Percentiles rank a stretch among this genome's conserved stretches.
Evolutionary conservation across 2,797 vertebrate species (phyloP).

Genomic region (Moxostoma hubbsi): DNA sequence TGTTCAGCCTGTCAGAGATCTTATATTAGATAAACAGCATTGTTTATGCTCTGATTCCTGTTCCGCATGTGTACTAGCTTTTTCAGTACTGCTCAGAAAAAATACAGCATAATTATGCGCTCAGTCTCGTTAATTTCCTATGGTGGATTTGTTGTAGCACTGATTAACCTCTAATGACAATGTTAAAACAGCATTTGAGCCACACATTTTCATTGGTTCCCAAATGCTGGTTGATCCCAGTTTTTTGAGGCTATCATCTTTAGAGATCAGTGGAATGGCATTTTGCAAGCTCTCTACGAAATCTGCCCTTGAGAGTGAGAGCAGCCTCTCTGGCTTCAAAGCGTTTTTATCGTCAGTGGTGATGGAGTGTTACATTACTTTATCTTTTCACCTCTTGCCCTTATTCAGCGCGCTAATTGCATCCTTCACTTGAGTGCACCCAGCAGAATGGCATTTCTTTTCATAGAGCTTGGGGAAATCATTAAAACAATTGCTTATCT

Average conservation of each 20-base stretch:
- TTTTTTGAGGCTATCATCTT: conserved; percentile 44
- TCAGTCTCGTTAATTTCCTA: not conserved
- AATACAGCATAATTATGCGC: not conserved
- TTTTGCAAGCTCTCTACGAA: conserved; percentile 33
- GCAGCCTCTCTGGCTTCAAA: conserved; percentile 35
- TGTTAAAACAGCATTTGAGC: conserved; percentile 3
- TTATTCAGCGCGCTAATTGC: conserved; percentile 42
- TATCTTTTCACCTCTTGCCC: conserved; percentile 34
- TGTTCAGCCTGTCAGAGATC: conserved; percentile 25
- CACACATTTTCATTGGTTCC: conserved; percentile 33
- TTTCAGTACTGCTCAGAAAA: not conserved
- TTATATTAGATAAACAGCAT: conserved; percentile 20
- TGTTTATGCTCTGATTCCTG: conserved; percentile 15
- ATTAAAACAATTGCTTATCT: conserved; percentile 12
- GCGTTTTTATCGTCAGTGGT: not conserved
- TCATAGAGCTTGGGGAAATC: conserved; percentile 14
- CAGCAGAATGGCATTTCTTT: conserved; percentile 14
- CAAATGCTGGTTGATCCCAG: conserved; percentile 27
- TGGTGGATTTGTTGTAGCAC: not conserved
- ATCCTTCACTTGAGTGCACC: conserved; percentile 37
- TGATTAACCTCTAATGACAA: not conserved
- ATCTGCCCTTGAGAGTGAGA: conserved; percentile 17
- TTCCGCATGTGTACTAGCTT: not conserved
- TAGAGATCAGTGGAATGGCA: conserved; percentile 34
- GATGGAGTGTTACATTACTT: conserved; percentile 17